Percentiles rank a stretch among this genome's conserved stretches.
Evolutionary conservation across 1,140 invertebrate genomes (phyloP).

Genomic region (Manduca sexta): DNA sequence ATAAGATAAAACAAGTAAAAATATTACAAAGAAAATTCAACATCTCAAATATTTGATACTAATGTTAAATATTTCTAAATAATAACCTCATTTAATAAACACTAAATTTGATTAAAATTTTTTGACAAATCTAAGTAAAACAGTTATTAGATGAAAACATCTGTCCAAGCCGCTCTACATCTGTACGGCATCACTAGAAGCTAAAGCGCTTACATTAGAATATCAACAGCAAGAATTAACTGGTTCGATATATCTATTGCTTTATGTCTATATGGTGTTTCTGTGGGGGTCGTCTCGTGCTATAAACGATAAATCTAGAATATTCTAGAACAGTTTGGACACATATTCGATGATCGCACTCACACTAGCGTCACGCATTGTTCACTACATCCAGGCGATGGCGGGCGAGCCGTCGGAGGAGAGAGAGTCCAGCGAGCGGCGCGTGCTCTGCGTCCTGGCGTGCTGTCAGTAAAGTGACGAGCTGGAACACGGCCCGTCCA

Average conservation of each 20-base stretch:
- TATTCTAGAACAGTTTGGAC: neutral
- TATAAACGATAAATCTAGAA: neutral
- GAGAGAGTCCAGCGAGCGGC: conserved; percentile 52
- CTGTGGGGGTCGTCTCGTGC: conserved; percentile 1
- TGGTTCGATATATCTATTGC: conserved; percentile 9
- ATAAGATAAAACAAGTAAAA: no score
- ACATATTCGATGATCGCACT: neutral
- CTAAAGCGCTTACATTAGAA: conserved; percentile 1
- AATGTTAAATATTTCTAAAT: no score
- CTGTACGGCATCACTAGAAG: neutral
- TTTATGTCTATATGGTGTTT: conserved; percentile 7
- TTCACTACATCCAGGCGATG: conserved; percentile 60
- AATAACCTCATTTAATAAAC: no score
- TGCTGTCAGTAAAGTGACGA: conserved; percentile 66
- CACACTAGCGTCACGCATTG: neutral
- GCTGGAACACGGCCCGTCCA: conserved; percentile 59
- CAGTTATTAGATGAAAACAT: no score
- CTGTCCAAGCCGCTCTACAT: neutral
- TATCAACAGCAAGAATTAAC: neutral
- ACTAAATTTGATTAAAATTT: no score
- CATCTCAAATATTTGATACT: no score
- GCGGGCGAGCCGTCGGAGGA: conserved; percentile 54
- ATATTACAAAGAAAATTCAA: no score
- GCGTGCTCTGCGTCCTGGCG: conserved; percentile 30
- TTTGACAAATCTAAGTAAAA: no score